These are phyloP conservation scores for Leptopilina clavipes DNA, from an alignment of 1,140 invertebrate species.

Conservation along the genomic window DNA sequence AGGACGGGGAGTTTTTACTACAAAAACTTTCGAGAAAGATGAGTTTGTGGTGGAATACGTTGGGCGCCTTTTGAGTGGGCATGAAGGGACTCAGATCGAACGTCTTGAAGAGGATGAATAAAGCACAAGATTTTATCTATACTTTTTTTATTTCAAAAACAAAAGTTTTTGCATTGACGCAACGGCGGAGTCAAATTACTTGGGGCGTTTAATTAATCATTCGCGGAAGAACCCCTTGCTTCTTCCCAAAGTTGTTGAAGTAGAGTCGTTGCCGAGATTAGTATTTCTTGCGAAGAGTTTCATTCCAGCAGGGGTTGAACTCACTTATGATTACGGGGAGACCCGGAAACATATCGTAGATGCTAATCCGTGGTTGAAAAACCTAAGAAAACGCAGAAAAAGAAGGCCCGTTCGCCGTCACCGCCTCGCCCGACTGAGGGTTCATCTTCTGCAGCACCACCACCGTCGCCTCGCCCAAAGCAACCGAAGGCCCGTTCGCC, in stretches of 20 bases:
- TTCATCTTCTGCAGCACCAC: too few species aligned
- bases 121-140: background rate
- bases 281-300: background rate
- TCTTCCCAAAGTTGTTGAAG: background rate
- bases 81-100: too few species aligned
- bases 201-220: background rate
- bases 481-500: too few species aligned
- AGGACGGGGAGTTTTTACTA: too few species aligned
- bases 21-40: too few species aligned
- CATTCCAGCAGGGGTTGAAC: background rate
- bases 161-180: background rate
- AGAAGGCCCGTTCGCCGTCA: too few species aligned
- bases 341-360: background rate
- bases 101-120: background rate
- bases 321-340: background rate
- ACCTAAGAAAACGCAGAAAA: too few species aligned
- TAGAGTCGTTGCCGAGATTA: background rate
- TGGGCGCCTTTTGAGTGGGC: too few species aligned
- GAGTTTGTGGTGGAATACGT: too few species aligned
- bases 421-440: too few species aligned
- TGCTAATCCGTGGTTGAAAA: background rate
- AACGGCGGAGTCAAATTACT: background rate
- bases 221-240: background rate
- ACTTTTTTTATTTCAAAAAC: background rate
- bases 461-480: too few species aligned